These are phyloP conservation scores for Calliphora vicina DNA, from an alignment of 1,140 invertebrate species.

Conservation along the genomic window DNA sequence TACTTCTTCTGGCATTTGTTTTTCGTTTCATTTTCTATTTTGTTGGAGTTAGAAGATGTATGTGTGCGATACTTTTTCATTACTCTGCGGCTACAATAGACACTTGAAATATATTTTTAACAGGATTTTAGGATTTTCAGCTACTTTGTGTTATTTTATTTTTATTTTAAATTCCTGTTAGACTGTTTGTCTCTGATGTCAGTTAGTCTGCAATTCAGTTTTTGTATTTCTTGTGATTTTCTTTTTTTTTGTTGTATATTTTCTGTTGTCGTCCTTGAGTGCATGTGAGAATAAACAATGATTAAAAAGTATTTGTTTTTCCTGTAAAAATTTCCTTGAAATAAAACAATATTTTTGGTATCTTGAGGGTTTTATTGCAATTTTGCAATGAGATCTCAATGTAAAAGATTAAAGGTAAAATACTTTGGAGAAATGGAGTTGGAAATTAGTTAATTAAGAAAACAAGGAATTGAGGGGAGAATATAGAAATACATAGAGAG, in stretches of 20 bases:
- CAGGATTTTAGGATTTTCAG: conserved; percentile 11
- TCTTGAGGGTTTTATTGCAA: neutral
- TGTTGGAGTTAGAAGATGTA: neutral
- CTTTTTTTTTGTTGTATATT: neutral
- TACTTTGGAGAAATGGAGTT: too few species aligned
- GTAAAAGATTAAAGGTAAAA: too few species aligned
- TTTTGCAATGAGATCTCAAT: neutral
- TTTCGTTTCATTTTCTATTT: neutral
- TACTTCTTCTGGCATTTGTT: neutral
- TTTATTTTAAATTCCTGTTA: neutral
- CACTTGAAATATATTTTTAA: neutral
- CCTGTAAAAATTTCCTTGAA: neutral
- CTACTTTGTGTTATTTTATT: neutral
- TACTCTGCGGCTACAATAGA: neutral
- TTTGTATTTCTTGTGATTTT: neutral
- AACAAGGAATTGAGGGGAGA: too few species aligned
- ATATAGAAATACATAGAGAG: too few species aligned
- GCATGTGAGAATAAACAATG: neutral
- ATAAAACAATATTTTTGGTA: neutral
- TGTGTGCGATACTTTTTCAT: neutral
- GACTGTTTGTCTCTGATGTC: neutral
- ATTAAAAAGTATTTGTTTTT: neutral
- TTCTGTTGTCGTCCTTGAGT: neutral
- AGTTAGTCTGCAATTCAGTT: too few species aligned
- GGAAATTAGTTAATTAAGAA: too few species aligned